These are phyloP conservation scores for Aphelinus atriplicis DNA, from an alignment of 1,140 invertebrate species.

Conservation along the genomic window DNA sequence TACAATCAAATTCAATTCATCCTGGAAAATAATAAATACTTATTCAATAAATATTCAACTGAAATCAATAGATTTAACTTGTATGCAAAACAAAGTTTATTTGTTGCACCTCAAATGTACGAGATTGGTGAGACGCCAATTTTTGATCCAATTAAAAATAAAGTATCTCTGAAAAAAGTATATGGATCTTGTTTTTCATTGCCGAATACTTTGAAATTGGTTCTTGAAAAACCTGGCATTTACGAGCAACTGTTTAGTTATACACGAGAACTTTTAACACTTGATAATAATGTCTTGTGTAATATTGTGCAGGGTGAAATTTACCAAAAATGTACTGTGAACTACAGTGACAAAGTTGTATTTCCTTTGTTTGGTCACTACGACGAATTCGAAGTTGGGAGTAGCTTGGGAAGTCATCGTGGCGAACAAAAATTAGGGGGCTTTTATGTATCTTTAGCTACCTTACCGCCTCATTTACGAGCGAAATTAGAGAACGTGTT, in stretches of 20 bases:
- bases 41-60: too few relatives aligned
- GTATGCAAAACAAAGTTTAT: too few relatives aligned
- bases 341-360: constrained; percentile 14
- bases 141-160: too few relatives aligned
- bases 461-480: constrained; percentile 25
- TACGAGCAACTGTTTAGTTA: not conserved
- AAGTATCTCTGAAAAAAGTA: too few relatives aligned
- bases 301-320: constrained; percentile 9
- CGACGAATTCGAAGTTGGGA: constrained; percentile 42
- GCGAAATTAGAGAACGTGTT: constrained; percentile 33
- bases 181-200: too few relatives aligned
- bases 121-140: too few relatives aligned
- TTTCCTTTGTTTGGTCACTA: constrained; percentile 38
- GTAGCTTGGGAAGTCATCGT: constrained; percentile 37
- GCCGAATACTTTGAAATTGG: too few relatives aligned
- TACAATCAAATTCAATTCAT: too few relatives aligned
- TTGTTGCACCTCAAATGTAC: too few relatives aligned
- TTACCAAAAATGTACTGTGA: constrained; percentile 24
- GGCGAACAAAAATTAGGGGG: constrained; percentile 46
- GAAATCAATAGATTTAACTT: too few relatives aligned
- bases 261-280: not conserved
- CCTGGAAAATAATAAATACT: too few relatives aligned
- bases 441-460: constrained; percentile 30
- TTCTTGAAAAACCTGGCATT: not conserved
- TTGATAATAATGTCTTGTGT: not conserved